Evolutionary conservation across 2,113 vertebrate species (phyloP).

Genomic region (Gambusia affinis): DNA sequence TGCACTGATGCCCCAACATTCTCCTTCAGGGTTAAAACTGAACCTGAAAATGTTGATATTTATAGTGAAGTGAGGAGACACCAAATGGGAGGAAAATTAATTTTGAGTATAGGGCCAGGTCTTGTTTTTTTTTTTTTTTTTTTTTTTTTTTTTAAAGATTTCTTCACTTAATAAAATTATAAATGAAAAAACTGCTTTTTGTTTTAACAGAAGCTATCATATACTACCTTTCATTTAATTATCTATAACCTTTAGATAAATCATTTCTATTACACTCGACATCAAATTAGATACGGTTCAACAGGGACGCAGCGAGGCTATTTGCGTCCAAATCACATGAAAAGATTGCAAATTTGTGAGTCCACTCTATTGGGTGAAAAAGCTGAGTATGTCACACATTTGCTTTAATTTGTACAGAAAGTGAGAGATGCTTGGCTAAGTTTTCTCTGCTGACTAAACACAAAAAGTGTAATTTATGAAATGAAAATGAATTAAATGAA

Average conservation of each 20-base stretch:
- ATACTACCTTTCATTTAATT: background rate
- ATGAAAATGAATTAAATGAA: constrained; percentile 46
- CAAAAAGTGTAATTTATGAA: constrained; percentile 32
- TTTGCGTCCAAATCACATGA: background rate
- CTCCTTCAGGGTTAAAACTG: too few relatives aligned
- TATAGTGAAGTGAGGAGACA: too few relatives aligned
- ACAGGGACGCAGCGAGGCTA: constrained; percentile 7
- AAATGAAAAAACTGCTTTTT: background rate
- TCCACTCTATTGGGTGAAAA: constrained; percentile 12
- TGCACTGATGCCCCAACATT: too few relatives aligned
- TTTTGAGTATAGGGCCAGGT: too few relatives aligned
- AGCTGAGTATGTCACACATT: constrained; percentile 13
- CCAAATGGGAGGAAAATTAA: too few relatives aligned
- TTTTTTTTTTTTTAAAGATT: too few relatives aligned
- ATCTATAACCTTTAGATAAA: background rate
- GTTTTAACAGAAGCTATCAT: background rate
- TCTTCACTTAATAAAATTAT: background rate
- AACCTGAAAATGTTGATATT: too few relatives aligned
- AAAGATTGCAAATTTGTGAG: background rate
- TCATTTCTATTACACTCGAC: background rate
- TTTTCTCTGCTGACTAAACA: constrained; percentile 43
- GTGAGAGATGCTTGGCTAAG: constrained; percentile 20
- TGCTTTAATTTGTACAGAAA: constrained; percentile 13
- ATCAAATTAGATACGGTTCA: background rate
- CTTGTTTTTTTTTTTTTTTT: too few relatives aligned